Conservation (phyloP, 2,797 vertebrate genomes). For the Dipus sagitta region DNA sequence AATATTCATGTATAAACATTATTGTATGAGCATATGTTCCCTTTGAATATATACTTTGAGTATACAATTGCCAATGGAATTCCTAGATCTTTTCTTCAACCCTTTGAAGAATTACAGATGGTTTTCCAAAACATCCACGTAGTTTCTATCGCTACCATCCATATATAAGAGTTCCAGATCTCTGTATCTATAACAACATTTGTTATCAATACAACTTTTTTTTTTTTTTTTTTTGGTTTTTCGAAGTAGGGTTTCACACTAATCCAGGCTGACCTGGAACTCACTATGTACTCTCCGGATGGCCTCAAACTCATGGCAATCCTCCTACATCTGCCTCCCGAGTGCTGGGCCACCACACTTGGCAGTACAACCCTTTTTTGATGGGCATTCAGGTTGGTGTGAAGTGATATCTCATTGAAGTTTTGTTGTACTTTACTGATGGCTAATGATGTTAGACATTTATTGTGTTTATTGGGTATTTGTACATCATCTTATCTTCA, state of each 20-base stretch:
- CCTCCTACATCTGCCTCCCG: too few relatives aligned
- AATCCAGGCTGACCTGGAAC: too few relatives aligned
- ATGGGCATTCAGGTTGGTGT: not conserved
- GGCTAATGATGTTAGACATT: not conserved
- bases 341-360: too few relatives aligned
- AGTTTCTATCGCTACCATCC: not conserved
- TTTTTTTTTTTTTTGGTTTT: not conserved
- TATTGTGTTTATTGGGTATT: conserved; percentile 1
- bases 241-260: too few relatives aligned
- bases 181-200: not conserved
- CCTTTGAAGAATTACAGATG: conserved; percentile 1
- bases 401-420: not conserved
- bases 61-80: not conserved
- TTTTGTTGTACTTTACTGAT: conserved; percentile 31
- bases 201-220: not conserved
- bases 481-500: conserved; percentile 13
- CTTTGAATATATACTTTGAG: not conserved
- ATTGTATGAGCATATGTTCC: conserved; percentile 8
- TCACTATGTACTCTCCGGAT: too few relatives aligned
- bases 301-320: too few relatives aligned
- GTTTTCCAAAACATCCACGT: conserved; percentile 1
- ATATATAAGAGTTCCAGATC: not conserved
- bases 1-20: not conserved
- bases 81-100: not conserved
- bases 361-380: not conserved